Percentiles rank a stretch among this genome's conserved stretches.
These are phyloP conservation scores for Coregonus suidteri DNA, from an alignment of 2,797 vertebrate species.

Conservation along the genomic window DNA sequence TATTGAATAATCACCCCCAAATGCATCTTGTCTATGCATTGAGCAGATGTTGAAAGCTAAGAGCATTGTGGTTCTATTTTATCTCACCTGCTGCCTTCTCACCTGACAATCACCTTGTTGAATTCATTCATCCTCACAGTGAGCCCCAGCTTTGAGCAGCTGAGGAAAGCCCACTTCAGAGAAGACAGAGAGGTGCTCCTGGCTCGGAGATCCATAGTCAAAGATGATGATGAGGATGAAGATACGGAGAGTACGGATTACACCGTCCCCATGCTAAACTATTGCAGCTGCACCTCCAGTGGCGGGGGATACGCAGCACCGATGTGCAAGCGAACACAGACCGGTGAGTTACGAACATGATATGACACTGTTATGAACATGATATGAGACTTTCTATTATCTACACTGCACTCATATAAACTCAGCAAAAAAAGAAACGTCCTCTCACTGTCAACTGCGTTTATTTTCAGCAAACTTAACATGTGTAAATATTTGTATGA, in stretches of 20 bases:
- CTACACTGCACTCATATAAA: background rate
- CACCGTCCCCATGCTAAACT: too few species aligned
- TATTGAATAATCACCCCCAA: background rate
- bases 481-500: too few species aligned
- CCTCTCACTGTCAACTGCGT: too few species aligned
- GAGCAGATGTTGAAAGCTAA: background rate
- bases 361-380: background rate
- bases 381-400: background rate
- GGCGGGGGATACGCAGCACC: background rate
- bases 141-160: conserved; percentile 46
- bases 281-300: background rate
- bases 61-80: background rate
- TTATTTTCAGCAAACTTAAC: too few species aligned
- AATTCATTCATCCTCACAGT: conserved; percentile 28
- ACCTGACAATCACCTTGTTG: background rate
- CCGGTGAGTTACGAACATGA: background rate
- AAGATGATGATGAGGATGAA: background rate
- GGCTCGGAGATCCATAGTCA: conserved; percentile 3
- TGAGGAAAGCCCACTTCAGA: conserved; percentile 43
- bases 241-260: background rate
- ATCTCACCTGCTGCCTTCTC: background rate
- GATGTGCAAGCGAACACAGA: background rate
- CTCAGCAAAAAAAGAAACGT: too few species aligned
- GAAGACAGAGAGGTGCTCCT: conserved; percentile 45
- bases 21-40: background rate